Evolutionary conservation across 2,888 invertebrate species (phyloP).

Genomic region (Sesamia inferens): DNA sequence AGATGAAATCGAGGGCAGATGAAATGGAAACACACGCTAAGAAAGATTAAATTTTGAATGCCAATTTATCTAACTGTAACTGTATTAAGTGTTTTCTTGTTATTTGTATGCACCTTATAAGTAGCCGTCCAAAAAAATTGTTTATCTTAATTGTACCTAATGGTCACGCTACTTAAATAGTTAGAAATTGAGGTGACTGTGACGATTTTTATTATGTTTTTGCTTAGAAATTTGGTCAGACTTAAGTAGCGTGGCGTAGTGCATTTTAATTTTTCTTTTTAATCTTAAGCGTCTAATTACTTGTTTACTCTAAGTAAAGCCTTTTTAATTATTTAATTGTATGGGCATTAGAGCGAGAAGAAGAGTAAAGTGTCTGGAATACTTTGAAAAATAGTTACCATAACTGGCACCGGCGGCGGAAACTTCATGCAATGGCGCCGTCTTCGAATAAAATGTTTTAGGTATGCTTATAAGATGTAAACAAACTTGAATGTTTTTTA

Average conservation of each 20-base stretch:
- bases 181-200: conserved; percentile 60
- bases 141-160: conserved; percentile 42
- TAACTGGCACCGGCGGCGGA: conserved; percentile 6
- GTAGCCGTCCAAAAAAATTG: conserved; percentile 5
- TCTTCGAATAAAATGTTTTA: conserved; percentile 33
- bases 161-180: conserved; percentile 49
- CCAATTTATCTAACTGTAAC: conserved; percentile 71
- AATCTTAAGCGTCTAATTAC: conserved; percentile 47
- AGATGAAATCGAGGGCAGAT: conserved; percentile 64
- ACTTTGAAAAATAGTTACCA: conserved; percentile 36
- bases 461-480: conserved; percentile 22
- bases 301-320: conserved; percentile 56
- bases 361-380: conserved; percentile 45
- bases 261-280: conserved; percentile 41
- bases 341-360: conserved; percentile 36
- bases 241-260: conserved; percentile 43
- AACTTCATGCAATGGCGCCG: conserved; percentile 11
- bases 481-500: conserved; percentile 27
- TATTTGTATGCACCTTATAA: conserved; percentile 42
- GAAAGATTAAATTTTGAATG: conserved; percentile 65
- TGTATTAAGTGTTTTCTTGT: conserved; percentile 64
- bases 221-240: conserved; percentile 54
- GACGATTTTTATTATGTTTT: conserved; percentile 57
- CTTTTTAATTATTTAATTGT: conserved; percentile 54
- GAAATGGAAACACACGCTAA: conserved; percentile 60